These are phyloP conservation scores for Chrysotoxum bicinctum DNA, from an alignment of 2,888 invertebrate species.

Conservation along the genomic window DNA sequence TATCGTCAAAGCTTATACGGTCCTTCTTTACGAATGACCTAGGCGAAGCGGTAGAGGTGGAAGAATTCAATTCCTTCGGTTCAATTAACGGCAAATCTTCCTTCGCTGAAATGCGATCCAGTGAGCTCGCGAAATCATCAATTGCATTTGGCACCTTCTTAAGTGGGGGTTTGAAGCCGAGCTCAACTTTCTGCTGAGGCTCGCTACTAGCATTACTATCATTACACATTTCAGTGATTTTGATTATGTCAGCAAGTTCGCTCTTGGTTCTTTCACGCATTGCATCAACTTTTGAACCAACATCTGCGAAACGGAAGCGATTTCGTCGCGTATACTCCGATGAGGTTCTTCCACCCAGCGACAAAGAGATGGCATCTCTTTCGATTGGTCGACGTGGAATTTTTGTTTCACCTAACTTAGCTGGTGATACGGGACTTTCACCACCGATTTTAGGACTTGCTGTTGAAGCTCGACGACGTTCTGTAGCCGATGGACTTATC, in stretches of 20 bases:
- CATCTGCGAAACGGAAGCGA: constrained; percentile 76
- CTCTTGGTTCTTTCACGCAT: constrained; percentile 79
- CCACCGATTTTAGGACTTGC: constrained; percentile 75
- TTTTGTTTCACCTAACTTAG: constrained; percentile 52
- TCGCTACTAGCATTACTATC: constrained; percentile 46
- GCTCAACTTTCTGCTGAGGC: constrained; percentile 30
- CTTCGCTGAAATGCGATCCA: constrained; percentile 45
- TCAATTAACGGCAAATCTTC: constrained; percentile 34
- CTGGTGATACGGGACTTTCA: constrained; percentile 42
- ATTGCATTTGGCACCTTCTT: constrained; percentile 43
- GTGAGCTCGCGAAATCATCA: constrained; percentile 42
- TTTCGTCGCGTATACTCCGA: constrained; percentile 73
- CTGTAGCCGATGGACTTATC: constrained; percentile 64
- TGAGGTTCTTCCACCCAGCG: constrained; percentile 47
- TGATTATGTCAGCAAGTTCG: constrained; percentile 80
- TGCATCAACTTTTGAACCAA: constrained; percentile 77
- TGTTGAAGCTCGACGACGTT: constrained; percentile 76
- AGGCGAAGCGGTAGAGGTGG: constrained; percentile 72
- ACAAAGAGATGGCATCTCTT: constrained; percentile 39
- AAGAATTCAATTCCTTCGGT: constrained; percentile 58
- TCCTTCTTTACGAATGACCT: constrained; percentile 74
- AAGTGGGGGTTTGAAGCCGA: not conserved
- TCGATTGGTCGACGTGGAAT: constrained; percentile 56
- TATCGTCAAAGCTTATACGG: constrained; percentile 71
- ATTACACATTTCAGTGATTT: constrained; percentile 79